A percentile compares a stretch with the other conserved stretches of the same genome.
These are phyloP conservation scores for Drosophila leonis DNA, from an alignment of 2,888 invertebrate genomes.

Conservation along the genomic window DNA sequence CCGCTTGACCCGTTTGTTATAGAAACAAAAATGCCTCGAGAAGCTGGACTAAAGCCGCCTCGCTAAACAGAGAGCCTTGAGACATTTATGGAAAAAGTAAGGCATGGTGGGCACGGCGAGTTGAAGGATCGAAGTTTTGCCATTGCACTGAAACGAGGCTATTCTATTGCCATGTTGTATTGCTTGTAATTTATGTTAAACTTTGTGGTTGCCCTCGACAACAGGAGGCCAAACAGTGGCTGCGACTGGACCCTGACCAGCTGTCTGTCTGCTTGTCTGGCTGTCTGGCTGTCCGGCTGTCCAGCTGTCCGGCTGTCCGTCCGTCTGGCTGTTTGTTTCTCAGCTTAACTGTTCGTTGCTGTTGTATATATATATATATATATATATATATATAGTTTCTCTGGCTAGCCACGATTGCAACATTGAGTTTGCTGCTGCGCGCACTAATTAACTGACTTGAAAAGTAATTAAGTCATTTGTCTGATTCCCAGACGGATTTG, in stretches of 20 bases:
- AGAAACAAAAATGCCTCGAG: neutral
- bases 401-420: slow-evolving; percentile 49
- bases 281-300: neutral
- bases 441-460: slow-evolving; percentile 81
- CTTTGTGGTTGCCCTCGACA: slow-evolving; percentile 56
- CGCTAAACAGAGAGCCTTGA: slow-evolving; percentile 14
- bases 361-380: slow-evolving; percentile 14
- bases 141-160: slow-evolving; percentile 33
- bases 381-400: slow-evolving; percentile 31
- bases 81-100: neutral
- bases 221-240: slow-evolving; percentile 10
- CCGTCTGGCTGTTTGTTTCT: slow-evolving; percentile 11
- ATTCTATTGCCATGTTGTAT: slow-evolving; percentile 48
- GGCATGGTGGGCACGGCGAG: neutral
- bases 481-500: slow-evolving; percentile 73
- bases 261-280: slow-evolving; percentile 1
- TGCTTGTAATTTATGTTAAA: slow-evolving; percentile 69
- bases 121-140: slow-evolving; percentile 35
- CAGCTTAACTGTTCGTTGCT: slow-evolving; percentile 3
- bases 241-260: slow-evolving; percentile 11
- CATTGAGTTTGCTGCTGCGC: slow-evolving; percentile 47
- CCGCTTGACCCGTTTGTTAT: neutral
- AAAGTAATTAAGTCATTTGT: slow-evolving; percentile 81
- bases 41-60: neutral
- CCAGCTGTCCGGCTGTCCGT: neutral